Evolutionary conservation across 1,140 invertebrate genomes (phyloP).

Genomic region (Oppia nitens): DNA sequence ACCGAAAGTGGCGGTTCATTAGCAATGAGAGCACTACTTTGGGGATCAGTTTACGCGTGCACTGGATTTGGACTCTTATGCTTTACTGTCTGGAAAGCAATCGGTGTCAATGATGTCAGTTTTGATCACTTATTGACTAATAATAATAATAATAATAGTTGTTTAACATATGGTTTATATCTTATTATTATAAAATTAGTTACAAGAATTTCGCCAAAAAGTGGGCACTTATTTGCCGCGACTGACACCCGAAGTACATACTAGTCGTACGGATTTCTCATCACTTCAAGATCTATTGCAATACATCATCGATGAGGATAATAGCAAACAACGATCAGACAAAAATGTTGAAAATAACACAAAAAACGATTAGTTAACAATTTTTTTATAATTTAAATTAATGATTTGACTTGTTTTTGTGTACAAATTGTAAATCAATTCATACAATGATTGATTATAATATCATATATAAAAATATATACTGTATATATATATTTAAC

Average conservation of each 20-base stretch:
- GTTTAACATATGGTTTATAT: no score
- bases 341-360: not conserved
- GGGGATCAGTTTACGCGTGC: slow-evolving; percentile 69
- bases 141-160: no score
- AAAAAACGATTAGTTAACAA: no score
- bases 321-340: slow-evolving; percentile 16
- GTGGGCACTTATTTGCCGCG: slow-evolving; percentile 42
- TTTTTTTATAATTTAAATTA: no score
- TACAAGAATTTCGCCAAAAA: slow-evolving; percentile 34
- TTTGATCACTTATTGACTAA: no score
- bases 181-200: slow-evolving; percentile 22
- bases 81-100: slow-evolving; percentile 70
- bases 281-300: slow-evolving; percentile 28
- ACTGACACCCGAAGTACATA: slow-evolving; percentile 56
- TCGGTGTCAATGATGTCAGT: slow-evolving; percentile 52
- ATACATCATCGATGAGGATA: slow-evolving; percentile 27
- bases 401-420: not conserved
- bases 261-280: slow-evolving; percentile 65
- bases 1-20: slow-evolving; percentile 55
- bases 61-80: slow-evolving; percentile 59
- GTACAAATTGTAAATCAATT: no score
- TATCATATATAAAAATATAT: not conserved
- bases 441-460: no score
- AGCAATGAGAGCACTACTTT: slow-evolving; percentile 61
- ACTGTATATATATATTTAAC: no score